Base-by-base conservation (phyloP, 2,888 invertebrate species). In the Sturmia bella region DNA sequence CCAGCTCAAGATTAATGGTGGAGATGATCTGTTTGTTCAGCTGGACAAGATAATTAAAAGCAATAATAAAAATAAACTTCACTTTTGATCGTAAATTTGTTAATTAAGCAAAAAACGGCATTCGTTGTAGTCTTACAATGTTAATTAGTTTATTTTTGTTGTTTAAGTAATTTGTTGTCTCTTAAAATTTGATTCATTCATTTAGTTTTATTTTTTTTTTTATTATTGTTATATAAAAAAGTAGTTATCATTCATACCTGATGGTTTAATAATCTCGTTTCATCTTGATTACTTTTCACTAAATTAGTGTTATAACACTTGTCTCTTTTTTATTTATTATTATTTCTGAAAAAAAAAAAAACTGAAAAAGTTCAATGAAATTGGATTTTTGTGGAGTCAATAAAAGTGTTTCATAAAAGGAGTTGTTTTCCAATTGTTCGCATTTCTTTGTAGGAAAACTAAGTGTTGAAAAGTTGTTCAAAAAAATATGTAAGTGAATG, bases 181-280 rank as follows among this genome's bases (percentile, higher is more conserved):
- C 19, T 59, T n/a, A n/a, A n/a, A n/a, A n/a, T n/a, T n/a, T n/a
- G n/a, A n/a, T n/a, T n/a, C n/a, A n/a, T 45, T 50, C 37, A n/a
- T n/a, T 57, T 4, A 3, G 13, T 64, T 48, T 48, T 48, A 12
- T 7, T 61, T 13, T 39, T 27, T 27, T 27, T 56, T 11, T 59
- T 50, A 57, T 69, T 50, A 59, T 32, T 32, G 9, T 32, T 19
- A 52, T 61, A 61, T 19, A 61, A 61, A 61, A 19, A 52, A 52
- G 17, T 17, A 1, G 24, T 13, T 68, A 6, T 43, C 39, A 52
- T 43, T 27, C 19, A 27, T 19, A 56, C 19, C 32, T 41, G 39
- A 39, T 69, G 19, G 11, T 64, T 78, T 78, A 78, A 78, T 73
- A 66, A 73, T 78, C 52, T 52, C 39, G 41, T 66, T 73, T 73